phyloP scores from a whole-genome alignment of 1,140 invertebrate genomes.

The Luehdorfia chinensis region DNA sequence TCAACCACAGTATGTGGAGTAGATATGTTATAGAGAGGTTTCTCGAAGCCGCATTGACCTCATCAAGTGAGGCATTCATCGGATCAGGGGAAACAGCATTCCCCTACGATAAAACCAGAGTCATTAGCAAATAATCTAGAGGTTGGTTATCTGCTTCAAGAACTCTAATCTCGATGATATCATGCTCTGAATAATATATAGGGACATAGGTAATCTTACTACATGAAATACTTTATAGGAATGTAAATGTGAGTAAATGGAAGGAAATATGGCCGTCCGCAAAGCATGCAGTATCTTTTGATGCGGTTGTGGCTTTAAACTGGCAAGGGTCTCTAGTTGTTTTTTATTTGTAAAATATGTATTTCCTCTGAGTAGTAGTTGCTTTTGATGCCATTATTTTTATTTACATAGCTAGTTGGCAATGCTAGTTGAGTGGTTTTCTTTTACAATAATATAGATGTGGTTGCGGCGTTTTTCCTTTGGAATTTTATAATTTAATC shows the following conservation, averaged over 20 bases:
- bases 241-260: conserved; percentile 5
- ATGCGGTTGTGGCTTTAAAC: conserved; percentile 15
- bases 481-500: too few relatives aligned
- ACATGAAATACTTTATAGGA: conserved; percentile 3
- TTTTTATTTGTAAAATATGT: conserved; percentile 16
- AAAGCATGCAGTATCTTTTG: conserved; percentile 14
- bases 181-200: conserved; percentile 14
- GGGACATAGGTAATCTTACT: conserved; percentile 9
- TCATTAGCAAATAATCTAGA: conserved; percentile 16
- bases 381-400: conserved; percentile 1
- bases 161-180: conserved; percentile 18
- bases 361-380: conserved; percentile 2
- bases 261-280: conserved; percentile 11
- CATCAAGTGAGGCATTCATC: conserved; percentile 16
- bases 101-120: conserved; percentile 15
- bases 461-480: too few relatives aligned
- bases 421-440: too few relatives aligned
- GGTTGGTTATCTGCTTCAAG: conserved; percentile 14
- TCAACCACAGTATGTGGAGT: not conserved
- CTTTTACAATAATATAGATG: too few relatives aligned
- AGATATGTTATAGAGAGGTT: conserved; percentile 10
- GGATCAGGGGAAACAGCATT: conserved; percentile 15
- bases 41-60: conserved; percentile 13
- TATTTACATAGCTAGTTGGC: not conserved
- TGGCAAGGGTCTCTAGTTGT: conserved; percentile 11